Conservation (phyloP, 1,140 invertebrate genomes). For the Drosophila ficusphila region DNA sequence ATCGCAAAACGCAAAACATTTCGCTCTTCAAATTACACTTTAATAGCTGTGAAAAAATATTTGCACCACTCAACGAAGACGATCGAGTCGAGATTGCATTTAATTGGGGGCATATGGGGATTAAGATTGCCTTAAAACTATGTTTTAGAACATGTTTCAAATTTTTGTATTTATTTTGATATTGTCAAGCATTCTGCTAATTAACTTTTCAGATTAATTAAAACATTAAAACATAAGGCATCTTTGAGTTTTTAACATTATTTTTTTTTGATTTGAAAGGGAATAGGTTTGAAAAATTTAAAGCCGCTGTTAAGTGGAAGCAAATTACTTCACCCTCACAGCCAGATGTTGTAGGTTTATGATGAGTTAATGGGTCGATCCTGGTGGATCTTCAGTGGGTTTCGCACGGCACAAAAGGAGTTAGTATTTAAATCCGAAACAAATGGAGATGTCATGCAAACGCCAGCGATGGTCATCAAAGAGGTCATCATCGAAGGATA, state of each 20-base stretch:
- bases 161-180: not conserved
- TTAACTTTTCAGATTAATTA: too few species aligned
- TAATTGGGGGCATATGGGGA: not conserved
- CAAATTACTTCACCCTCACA: constrained; percentile 45
- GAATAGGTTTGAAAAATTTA: constrained; percentile 34
- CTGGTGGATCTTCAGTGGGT: not conserved
- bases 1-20: constrained; percentile 47
- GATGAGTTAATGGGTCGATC: constrained; percentile 13
- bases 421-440: constrained; percentile 13
- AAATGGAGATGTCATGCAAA: constrained; percentile 60
- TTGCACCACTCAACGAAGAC: constrained; percentile 41
- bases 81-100: constrained; percentile 1
- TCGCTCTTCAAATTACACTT: constrained; percentile 78
- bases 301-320: constrained; percentile 39
- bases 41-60: constrained; percentile 82
- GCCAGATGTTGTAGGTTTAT: not conserved
- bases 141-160: too few species aligned
- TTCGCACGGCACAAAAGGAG: constrained; percentile 21
- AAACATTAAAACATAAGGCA: not conserved
- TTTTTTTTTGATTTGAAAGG: too few species aligned
- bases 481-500: constrained; percentile 47
- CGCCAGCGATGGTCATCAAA: constrained; percentile 53
- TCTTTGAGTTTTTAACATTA: not conserved
- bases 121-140: not conserved
- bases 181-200: too few species aligned